Evolutionary conservation across 2,888 invertebrate species (phyloP), one percentile per base, ranked within the genome.

Genomic region (Antheraea assamensis): DNA sequence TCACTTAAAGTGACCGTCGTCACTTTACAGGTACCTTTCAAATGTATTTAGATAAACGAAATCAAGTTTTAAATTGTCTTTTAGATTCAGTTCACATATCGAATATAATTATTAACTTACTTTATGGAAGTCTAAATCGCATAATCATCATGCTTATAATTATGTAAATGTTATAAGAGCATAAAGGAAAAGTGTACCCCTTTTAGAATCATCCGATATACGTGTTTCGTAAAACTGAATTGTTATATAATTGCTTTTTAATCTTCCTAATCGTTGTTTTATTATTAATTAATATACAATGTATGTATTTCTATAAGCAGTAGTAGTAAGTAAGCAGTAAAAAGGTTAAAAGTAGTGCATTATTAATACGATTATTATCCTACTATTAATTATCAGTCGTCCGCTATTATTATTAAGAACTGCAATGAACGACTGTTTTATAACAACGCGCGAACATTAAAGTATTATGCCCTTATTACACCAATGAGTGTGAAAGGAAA

Each of bases 41-140:
- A 81, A 77, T 80, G 78, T 83, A 82, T 86, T 83, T 78, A 88
- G 90, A 92, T 91, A 90, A 82, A 78, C 75, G 74, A 83, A 83
- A 82, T 76, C 78, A 75, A 77, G 76, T 82, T 80, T 79, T 74
- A 72, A 76, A 76, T 42, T 58, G 30, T 61, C 7, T 27, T 70
- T 35, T 68, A 72, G 68, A 58, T 70, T 73, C 74, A 76, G 75
- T 78, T 80, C 79, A 82, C 79, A 77, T 75, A 77, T 78, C 82
- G 79, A 77, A 82, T 81, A 83, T 83, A 83, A 80, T 79, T 79
- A 78, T 74, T 76, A 78, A 55, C 52, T 24, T 13, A 73, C 70
- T 70, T 70, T 73, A 10, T 52, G 68, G 17, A 71, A 47, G 52
- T 75, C 52, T 71, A 66, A 72, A 71, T 71, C 35, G 55, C 15